Conservation (phyloP, 2,113 vertebrate species). For the Xiphorhynchus elegans region DNA sequence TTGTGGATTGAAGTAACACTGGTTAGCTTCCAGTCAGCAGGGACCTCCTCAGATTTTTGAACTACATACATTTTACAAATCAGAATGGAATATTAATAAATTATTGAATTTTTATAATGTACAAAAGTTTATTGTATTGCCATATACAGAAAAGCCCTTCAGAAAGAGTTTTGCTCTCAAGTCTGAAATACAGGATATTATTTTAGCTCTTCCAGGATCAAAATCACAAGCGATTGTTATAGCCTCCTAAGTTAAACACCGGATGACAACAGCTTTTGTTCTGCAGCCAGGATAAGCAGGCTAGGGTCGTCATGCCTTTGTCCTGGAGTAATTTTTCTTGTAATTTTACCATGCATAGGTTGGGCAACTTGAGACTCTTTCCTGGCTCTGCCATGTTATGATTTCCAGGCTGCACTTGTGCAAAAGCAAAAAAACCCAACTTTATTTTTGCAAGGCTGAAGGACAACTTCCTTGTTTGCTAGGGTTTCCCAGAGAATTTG, state of each 20-base stretch:
- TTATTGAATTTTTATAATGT: neutral
- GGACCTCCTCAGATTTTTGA: neutral
- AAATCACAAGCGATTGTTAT: conserved; percentile 39
- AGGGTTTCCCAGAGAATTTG: neutral
- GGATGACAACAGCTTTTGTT: conserved; percentile 50
- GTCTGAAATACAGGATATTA: conserved; percentile 16
- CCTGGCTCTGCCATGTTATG: neutral
- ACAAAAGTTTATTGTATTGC: neutral
- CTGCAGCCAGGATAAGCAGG: conserved; percentile 62
- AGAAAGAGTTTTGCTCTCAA: neutral
- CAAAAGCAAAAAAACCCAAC: neutral
- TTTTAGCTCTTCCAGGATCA: conserved; percentile 49
- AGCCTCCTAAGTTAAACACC: conserved; percentile 54
- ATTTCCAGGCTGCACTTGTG: conserved; percentile 26
- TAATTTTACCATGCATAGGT: conserved; percentile 55
- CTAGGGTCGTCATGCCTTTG: conserved; percentile 71
- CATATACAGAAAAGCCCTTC: neutral
- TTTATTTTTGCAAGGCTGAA: conserved; percentile 23
- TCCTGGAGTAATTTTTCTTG: conserved; percentile 51
- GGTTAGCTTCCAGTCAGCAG: neutral
- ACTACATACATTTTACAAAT: neutral
- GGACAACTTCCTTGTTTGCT: conserved; percentile 36
- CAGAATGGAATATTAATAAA: neutral
- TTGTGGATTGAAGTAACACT: neutral
- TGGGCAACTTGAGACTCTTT: conserved; percentile 40